These are phyloP conservation scores for Eutolmus rufibarbis DNA, from an alignment of 2,888 invertebrate species.

Conservation along the genomic window DNA sequence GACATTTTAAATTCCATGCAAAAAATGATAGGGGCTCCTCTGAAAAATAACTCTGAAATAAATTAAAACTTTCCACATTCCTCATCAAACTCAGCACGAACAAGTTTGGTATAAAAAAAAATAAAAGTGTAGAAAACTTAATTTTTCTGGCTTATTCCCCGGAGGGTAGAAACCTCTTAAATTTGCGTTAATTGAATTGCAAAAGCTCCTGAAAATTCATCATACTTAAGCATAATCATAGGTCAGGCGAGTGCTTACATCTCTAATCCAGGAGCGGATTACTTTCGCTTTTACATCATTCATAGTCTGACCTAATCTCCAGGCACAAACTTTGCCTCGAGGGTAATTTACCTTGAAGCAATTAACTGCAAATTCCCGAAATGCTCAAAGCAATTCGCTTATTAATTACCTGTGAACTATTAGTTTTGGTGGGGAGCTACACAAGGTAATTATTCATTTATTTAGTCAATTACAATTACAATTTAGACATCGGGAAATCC, in stretches of 20 bases:
- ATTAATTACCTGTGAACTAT: not conserved
- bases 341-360: not conserved
- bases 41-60: not conserved
- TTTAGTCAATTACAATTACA: no score
- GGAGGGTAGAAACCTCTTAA: not conserved
- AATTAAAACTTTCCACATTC: not conserved
- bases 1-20: not conserved
- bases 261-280: not conserved
- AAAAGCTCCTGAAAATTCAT: not conserved
- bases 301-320: not conserved
- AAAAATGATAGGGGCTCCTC: not conserved
- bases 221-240: not conserved
- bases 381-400: not conserved
- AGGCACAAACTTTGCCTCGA: not conserved
- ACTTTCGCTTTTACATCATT: not conserved
- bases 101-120: not conserved
- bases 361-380: not conserved
- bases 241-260: not conserved
- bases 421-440: not conserved
- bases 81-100: not conserved
- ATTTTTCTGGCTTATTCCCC: not conserved
- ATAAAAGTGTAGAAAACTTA: not conserved
- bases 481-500: no score
- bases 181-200: not conserved
- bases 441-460: not conserved